Base-by-base conservation (phyloP, 2,888 invertebrate genomes). In the Spicauda simplicius region DNA sequence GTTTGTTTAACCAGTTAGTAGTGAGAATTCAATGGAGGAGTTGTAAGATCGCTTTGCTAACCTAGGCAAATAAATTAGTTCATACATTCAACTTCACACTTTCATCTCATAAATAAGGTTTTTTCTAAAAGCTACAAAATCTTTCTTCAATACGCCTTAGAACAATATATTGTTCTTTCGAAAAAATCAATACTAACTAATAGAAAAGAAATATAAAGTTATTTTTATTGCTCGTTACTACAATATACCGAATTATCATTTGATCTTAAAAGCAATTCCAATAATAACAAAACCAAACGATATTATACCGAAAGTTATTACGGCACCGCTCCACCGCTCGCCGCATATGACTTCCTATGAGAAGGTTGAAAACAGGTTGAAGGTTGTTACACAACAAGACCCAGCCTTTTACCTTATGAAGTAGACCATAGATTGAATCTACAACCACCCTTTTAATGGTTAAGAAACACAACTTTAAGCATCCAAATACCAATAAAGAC, bases 341-440 rank as follows among this genome's bases (percentile, higher is more conserved):
- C 58, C 45, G 57, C 61, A 69, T 74, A 74, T 74, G 73, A 75
- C 71, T 75, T 71, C 69, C 67, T 71, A 70, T 70, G 73, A 77
- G 71, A 72, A 71, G 45, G 45, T n/a, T 45, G n/a, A 74, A 37
- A 37, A 37, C 37, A 37, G 37, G 37, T 37, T 37, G 37, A 37
- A 37, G 45, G 45, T 45, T 45, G 11, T 75, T 75, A 77, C 74
- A 74, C 76, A 78, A 74, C 75, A 74, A 76, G 75, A 72, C 75
- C 73, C 72, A 77, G 72, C 74, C 74, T 75, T 74, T 70, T 71
- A 69, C 68, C 69, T 60, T 62, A 37, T 71, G 12, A 80, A 78
- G 75, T 77, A 72, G 75, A 72, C 71, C 76, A 76, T 73, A 73
- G 76, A 77, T 78, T 77, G 71, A 74, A 77, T 74, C 71, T 72